Percentiles rank a stretch among this genome's conserved stretches.
phyloP scores from a whole-genome alignment of 37 sponge, comb jelly and placozoan genomes.

The Ephydatia muelleri region DNA sequence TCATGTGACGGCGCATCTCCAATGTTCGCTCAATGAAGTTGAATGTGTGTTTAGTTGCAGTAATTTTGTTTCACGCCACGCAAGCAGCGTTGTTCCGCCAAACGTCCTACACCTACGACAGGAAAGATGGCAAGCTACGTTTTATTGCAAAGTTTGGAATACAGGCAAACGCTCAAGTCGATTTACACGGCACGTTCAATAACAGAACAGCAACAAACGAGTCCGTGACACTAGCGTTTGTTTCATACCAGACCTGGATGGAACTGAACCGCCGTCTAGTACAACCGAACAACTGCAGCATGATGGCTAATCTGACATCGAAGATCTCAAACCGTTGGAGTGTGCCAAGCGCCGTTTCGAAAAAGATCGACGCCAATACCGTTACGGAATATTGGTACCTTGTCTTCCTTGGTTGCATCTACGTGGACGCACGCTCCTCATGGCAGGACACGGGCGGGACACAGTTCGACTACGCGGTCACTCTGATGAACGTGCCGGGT shows the following conservation, averaged over 20 bases:
- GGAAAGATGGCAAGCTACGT: not conserved
- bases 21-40: no score
- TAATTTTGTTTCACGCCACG: not conserved
- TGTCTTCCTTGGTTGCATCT: constrained; percentile 17
- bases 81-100: not conserved
- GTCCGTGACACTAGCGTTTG: not conserved
- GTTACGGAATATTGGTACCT: constrained; percentile 50
- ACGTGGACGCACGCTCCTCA: not conserved
- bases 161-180: not conserved
- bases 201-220: not conserved
- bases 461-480: constrained; percentile 48
- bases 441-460: constrained; percentile 22
- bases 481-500: not conserved
- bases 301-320: not conserved
- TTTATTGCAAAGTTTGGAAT: not conserved
- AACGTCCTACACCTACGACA: not conserved
- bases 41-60: not conserved
- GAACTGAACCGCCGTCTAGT: not conserved
- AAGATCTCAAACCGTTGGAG: no score
- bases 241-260: not conserved
- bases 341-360: no score
- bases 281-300: not conserved
- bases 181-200: not conserved
- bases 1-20: not conserved
- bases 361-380: not conserved